Conservation (phyloP, 2,797 vertebrate genomes). For the Poecilia picta region DNA sequence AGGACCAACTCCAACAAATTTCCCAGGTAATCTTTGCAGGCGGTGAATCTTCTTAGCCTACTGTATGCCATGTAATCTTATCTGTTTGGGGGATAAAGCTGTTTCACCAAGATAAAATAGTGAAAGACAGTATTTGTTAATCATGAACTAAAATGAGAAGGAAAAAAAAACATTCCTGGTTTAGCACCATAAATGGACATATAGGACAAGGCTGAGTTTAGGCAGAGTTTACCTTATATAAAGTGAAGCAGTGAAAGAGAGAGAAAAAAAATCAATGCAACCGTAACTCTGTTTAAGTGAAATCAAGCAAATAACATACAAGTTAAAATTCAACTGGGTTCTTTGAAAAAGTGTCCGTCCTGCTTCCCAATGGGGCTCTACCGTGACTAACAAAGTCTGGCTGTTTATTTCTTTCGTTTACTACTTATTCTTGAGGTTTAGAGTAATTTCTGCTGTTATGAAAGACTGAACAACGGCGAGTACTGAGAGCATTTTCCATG, state of each 20-base stretch:
- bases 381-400: not conserved
- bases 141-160: not conserved
- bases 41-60: not conserved
- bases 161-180: not conserved
- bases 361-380: not conserved
- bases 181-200: conserved; percentile 1
- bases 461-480: conserved; percentile 6
- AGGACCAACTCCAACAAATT: not conserved
- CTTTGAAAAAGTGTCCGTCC: not conserved
- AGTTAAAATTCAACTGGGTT: conserved; percentile 3
- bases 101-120: not conserved
- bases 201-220: not conserved
- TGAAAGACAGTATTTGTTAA: conserved; percentile 1
- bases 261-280: not conserved
- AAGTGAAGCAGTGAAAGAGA: not conserved
- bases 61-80: not conserved
- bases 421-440: conserved; percentile 6
- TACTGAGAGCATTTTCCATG: not conserved
- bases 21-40: not conserved
- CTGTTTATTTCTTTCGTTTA: not conserved
- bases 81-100: not conserved
- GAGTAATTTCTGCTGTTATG: conserved; percentile 4
- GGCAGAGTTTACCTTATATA: conserved; percentile 1
- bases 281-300: not conserved
- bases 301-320: not conserved